Conservation (phyloP, 2,888 invertebrate genomes). For the Germaria angustata region DNA sequence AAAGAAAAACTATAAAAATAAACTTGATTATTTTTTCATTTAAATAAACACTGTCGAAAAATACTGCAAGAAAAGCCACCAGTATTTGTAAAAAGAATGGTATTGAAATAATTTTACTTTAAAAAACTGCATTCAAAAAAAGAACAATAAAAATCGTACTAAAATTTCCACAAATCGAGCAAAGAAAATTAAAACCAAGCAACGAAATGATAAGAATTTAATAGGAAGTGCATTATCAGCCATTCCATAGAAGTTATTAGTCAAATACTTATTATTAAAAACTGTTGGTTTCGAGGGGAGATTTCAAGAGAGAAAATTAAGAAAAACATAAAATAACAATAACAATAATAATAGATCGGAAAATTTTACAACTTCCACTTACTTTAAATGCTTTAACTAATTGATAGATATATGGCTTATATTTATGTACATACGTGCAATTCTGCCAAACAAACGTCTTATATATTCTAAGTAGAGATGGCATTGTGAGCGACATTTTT, state of each 20-base stretch:
- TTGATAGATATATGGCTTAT: constrained; percentile 58
- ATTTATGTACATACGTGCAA: background rate
- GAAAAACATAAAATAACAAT: background rate
- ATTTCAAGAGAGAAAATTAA: background rate
- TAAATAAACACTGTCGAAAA: background rate
- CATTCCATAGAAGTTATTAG: background rate
- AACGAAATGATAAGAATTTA: background rate
- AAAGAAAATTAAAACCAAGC: constrained; percentile 4
- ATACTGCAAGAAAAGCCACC: background rate
- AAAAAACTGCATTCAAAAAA: constrained; percentile 58
- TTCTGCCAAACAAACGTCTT: background rate
- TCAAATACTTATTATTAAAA: background rate
- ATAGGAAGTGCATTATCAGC: constrained; percentile 2
- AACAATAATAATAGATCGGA: constrained; percentile 18
- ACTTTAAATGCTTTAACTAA: constrained; percentile 56
- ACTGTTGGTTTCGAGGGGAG: background rate
- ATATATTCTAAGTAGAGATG: background rate
- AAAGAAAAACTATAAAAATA: constrained; percentile 25
- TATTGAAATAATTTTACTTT: constrained; percentile 55
- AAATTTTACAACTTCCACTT: constrained; percentile 41
- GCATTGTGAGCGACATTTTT: background rate
- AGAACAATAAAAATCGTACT: constrained; percentile 29
- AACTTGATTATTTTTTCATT: background rate
- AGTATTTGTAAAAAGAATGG: constrained; percentile 47
- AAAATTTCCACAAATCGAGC: constrained; percentile 3